Evolutionary conservation across 2,888 invertebrate genomes (phyloP), one percentile per base, ranked within the genome.

Genomic region (Acronicta alni): DNA sequence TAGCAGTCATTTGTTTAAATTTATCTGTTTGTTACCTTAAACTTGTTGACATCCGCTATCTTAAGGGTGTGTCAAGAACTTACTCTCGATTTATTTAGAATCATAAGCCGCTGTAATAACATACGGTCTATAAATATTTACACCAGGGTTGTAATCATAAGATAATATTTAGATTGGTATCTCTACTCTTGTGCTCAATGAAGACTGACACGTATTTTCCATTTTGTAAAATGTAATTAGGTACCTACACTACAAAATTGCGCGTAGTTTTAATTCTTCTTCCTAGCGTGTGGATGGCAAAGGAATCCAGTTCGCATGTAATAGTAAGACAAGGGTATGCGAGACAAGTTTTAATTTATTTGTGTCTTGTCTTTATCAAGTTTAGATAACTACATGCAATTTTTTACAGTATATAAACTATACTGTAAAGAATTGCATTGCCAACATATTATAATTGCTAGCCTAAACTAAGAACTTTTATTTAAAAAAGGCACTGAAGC

Each of bases 41-140:
- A 80, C 74, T 77, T 79, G 75, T 79, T 83, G 76, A 84, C 77
- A 74, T 51, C 58, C 45, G 63, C 57, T 81, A 83, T 82, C 79
- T 57, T 62, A 65, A 60, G 81, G 79, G 79, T 70, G 76, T 80
- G 75, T 75, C 71, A 68, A 71, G 62, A 66, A 61, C 52, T n/a
- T n/a, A n/a, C n/a, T 63, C 43, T 48, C 39, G 54, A 39, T 61
- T 59, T 62, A 71, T 59, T 59, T 58, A 67, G 58, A 63, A 46
- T 54, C 42, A 23, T 60, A 61, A 42, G 44, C 46, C n/a, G 49
- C 39, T 64, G 38, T 52, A 61, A 67, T 57, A 61, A 58, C 37
- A 58, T 38, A 68, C 20, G 20, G 38, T 67, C n/a, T 52, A 57
- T 67, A 48, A 56, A 68, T 65, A 56, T 74, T 63, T 61, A 60